Evolutionary conservation across 2,113 vertebrate genomes (phyloP).

Genomic region (Benthochromis sp.): DNA sequence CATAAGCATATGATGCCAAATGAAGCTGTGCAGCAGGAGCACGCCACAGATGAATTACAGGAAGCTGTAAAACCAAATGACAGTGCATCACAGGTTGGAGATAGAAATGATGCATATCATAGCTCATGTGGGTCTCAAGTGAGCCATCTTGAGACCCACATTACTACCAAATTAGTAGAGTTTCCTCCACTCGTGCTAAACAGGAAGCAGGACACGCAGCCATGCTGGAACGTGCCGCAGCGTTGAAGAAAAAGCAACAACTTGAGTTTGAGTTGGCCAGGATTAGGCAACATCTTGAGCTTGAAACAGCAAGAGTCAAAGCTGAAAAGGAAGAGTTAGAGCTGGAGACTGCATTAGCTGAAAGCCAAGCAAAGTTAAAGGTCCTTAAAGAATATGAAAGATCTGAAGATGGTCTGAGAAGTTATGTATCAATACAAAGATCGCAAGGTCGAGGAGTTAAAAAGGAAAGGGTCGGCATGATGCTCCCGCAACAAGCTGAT

Average conservation of each 20-base stretch:
- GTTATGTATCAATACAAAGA: not conserved
- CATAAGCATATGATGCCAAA: not conserved
- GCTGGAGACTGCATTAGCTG: not conserved
- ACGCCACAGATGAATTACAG: not conserved
- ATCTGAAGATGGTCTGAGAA: not conserved
- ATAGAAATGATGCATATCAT: not conserved
- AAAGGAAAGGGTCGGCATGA: not conserved
- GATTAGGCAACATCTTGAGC: not conserved
- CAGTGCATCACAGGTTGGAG: not conserved
- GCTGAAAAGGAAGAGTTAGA: accelerated
- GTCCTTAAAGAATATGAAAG: not conserved
- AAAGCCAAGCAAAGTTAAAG: not conserved
- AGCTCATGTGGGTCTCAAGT: not conserved
- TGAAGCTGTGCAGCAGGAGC: not conserved
- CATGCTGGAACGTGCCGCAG: not conserved
- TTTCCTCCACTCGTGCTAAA: not conserved
- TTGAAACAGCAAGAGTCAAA: not conserved
- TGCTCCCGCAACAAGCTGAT: not conserved
- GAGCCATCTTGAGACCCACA: not conserved
- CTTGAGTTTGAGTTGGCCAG: not conserved
- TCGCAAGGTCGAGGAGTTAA: accelerated
- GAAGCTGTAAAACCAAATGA: not conserved
- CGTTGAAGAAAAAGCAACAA: not conserved
- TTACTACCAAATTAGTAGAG: not conserved
- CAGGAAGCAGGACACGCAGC: not conserved